Percentiles rank a stretch among this genome's conserved stretches.
Evolutionary conservation across 2,113 vertebrate species (phyloP).

Genomic region (Odontesthes bonariensis): DNA sequence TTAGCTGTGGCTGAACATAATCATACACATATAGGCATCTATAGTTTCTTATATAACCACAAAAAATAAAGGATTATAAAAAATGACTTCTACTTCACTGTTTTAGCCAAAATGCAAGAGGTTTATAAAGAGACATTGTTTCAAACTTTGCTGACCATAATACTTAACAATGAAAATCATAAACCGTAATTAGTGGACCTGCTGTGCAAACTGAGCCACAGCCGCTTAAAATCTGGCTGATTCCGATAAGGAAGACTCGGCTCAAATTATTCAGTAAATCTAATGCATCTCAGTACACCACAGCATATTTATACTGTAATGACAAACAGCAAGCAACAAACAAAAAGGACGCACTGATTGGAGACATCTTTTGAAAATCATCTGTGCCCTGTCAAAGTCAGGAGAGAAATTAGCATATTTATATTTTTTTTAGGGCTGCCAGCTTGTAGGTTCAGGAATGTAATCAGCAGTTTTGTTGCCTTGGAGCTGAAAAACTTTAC

Average conservation of each 20-base stretch:
- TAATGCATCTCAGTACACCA: neutral
- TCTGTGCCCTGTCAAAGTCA: neutral
- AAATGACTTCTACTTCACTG: no score
- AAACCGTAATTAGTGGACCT: no score
- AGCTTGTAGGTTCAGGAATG: slow-evolving; percentile 11
- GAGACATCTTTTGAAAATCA: neutral
- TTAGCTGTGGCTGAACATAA: slow-evolving; percentile 9
- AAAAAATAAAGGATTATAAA: no score
- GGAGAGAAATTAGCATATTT: neutral
- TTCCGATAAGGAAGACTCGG: no score
- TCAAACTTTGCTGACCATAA: no score
- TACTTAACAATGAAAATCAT: no score
- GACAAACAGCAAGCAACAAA: neutral
- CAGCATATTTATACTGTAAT: no score
- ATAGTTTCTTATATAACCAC: no score
- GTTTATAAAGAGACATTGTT: no score
- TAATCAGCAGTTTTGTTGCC: slow-evolving; percentile 27
- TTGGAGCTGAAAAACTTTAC: neutral
- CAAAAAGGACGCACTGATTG: neutral
- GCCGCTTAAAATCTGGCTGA: no score
- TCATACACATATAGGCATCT: neutral
- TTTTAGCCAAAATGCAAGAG: no score
- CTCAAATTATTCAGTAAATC: neutral
- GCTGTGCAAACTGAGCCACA: no score
- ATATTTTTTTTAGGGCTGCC: neutral